Evolutionary conservation across 92 coral and sea anemone genomes (phyloP).

Genomic region (Phenganax subtilis): DNA sequence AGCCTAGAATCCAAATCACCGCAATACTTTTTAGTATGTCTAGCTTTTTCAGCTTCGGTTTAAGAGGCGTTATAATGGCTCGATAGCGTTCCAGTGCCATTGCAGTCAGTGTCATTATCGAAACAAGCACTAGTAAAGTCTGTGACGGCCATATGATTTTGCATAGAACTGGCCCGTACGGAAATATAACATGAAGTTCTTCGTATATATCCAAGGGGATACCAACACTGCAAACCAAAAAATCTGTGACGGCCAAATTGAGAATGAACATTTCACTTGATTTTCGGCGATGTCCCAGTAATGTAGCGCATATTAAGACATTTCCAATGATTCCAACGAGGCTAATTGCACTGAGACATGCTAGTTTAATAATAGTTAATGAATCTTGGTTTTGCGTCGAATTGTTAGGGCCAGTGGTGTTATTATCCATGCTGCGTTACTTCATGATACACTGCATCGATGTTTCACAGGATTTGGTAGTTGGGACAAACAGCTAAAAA

Average conservation of each 20-base stretch:
- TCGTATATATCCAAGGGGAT: constrained; percentile 72
- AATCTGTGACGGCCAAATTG: constrained; percentile 68
- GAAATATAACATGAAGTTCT: constrained; percentile 61
- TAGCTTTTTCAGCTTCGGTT: constrained; percentile 62
- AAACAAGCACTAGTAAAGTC: constrained; percentile 68
- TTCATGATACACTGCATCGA: no score
- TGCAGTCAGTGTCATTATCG: constrained; percentile 65
- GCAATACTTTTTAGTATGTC: constrained; percentile 48
- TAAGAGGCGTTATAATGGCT: constrained; percentile 68
- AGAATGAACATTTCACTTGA: constrained; percentile 75
- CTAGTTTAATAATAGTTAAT: not conserved
- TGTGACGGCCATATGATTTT: constrained; percentile 74
- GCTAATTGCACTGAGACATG: constrained; percentile 38
- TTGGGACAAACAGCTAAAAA: no score
- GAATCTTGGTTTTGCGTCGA: not conserved
- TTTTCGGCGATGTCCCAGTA: constrained; percentile 55
- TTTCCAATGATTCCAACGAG: constrained; percentile 65
- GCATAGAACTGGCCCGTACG: constrained; percentile 64
- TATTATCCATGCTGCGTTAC: no score
- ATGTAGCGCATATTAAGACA: constrained; percentile 62
- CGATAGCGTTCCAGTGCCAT: constrained; percentile 82
- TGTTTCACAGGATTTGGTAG: no score
- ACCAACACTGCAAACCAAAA: constrained; percentile 58
- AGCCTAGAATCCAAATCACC: constrained; percentile 62
- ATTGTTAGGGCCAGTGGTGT: no score